A percentile compares a stretch with the other conserved stretches of the same genome.
phyloP scores from a whole-genome alignment of 37 sponge, comb jelly and placozoan genomes.

The Hormiphora californensis region DNA sequence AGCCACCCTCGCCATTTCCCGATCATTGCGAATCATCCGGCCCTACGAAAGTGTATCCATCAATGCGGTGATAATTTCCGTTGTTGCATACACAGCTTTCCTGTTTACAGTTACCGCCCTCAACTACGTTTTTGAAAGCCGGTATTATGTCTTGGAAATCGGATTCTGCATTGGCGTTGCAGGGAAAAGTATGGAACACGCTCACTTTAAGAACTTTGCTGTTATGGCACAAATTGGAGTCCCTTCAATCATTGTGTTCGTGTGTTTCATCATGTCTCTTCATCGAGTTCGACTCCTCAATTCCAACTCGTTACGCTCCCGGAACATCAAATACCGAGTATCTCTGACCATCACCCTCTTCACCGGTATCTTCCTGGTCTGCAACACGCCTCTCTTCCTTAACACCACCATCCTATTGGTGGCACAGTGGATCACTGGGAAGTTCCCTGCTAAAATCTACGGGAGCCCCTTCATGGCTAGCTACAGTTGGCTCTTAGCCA shows the following conservation, averaged over 20 bases:
- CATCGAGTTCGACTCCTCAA: background rate
- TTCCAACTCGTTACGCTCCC: background rate
- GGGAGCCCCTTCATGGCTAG: background rate
- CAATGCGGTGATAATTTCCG: background rate
- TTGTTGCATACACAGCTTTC: background rate
- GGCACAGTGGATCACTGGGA: background rate
- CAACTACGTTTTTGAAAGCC: background rate
- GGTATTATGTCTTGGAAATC: background rate
- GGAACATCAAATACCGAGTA: background rate
- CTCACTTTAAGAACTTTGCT: background rate
- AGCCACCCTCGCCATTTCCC: background rate
- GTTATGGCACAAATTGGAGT: background rate
- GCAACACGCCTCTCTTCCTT: background rate
- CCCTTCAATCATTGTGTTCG: background rate
- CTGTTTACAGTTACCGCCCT: background rate
- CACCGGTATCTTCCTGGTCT: slow-evolving; percentile 20
- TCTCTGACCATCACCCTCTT: slow-evolving; percentile 8
- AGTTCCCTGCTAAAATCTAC: background rate
- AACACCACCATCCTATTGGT: background rate
- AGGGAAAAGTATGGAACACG: background rate
- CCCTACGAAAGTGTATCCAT: background rate
- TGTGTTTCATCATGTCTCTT: background rate
- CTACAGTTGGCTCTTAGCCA: slow-evolving; percentile 11
- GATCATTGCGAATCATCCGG: background rate
- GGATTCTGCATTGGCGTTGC: background rate